phyloP scores from a whole-genome alignment of 1,140 invertebrate species.

The Heliconius hewitsoni region DNA sequence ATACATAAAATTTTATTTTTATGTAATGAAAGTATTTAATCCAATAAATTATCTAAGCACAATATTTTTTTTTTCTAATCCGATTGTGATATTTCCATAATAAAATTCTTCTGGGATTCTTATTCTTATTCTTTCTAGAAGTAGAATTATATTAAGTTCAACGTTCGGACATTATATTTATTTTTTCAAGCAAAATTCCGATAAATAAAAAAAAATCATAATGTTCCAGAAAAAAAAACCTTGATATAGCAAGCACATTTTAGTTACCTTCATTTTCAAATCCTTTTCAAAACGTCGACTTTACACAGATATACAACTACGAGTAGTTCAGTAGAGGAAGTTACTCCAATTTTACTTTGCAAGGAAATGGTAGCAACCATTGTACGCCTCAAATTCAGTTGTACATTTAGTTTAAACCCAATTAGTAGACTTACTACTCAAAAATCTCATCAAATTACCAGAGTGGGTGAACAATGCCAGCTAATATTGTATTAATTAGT shows the following conservation, averaged over 20 bases:
- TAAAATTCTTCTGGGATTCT: no score
- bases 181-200: no score
- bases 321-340: background rate
- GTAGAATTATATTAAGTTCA: no score
- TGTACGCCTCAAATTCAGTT: background rate
- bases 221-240: background rate
- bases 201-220: background rate
- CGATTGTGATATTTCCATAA: no score
- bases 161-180: no score
- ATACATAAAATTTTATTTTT: no score
- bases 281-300: background rate
- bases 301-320: background rate
- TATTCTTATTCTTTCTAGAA: no score
- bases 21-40: no score
- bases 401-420: conserved; percentile 6
- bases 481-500: conserved; percentile 27
- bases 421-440: conserved; percentile 14
- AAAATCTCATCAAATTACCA: conserved; percentile 11
- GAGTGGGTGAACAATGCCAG: conserved; percentile 2
- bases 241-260: background rate
- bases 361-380: background rate
- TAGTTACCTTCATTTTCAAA: background rate
- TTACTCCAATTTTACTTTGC: conserved; percentile 6
- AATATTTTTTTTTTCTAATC: no score
- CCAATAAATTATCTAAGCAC: no score